phyloP scores from a whole-genome alignment of 2,113 vertebrate genomes.

The Leucopsar rothschildi region DNA sequence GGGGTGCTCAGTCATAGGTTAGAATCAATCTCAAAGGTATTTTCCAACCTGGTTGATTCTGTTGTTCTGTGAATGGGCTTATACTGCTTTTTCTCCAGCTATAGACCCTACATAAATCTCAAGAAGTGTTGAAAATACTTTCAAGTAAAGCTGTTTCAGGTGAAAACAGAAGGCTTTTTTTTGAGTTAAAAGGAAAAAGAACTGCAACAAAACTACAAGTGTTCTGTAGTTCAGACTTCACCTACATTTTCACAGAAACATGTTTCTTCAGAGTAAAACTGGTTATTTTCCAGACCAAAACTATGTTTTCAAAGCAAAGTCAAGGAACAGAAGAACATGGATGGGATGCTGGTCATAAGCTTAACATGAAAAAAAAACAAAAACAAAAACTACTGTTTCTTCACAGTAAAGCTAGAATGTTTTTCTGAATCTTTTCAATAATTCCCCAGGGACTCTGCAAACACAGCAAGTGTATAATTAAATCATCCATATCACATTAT shows the following conservation, averaged over 20 bases:
- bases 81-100: not conserved
- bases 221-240: not conserved
- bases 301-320: constrained; percentile 11
- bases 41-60: not conserved
- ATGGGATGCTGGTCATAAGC: not conserved
- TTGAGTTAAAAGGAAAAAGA: not conserved
- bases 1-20: not conserved
- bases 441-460: not conserved
- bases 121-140: not conserved
- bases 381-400: not conserved
- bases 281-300: constrained; percentile 32
- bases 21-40: not conserved
- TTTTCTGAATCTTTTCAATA: not conserved
- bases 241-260: not conserved
- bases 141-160: not conserved
- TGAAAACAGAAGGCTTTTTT: not conserved
- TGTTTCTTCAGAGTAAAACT: not conserved
- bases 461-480: not conserved
- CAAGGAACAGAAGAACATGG: not conserved
- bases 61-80: not conserved
- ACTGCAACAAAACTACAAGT: not conserved
- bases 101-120: not conserved
- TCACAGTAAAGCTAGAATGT: not conserved
- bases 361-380: not conserved
- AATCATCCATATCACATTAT: not conserved